phyloP scores from a whole-genome alignment of 1,140 invertebrate species.

The Philaenus spumarius region DNA sequence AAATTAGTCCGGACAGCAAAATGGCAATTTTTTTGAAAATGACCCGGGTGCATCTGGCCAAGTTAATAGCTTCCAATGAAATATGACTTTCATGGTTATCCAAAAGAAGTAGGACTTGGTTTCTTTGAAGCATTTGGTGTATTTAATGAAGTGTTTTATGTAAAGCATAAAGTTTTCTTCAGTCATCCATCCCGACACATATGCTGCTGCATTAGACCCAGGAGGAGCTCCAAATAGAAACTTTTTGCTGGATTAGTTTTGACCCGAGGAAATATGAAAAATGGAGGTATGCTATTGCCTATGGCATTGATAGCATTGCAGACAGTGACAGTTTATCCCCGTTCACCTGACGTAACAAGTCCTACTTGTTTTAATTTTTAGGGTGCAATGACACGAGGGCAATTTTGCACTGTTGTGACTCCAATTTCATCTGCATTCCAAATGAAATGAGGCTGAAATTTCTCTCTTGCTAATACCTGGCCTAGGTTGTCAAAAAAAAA shows the following conservation, averaged over 20 bases:
- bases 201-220: too few species aligned
- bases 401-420: conserved; percentile 41
- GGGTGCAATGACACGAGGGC: conserved; percentile 35
- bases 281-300: conserved; percentile 32
- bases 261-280: conserved; percentile 33
- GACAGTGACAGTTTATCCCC: conserved; percentile 38
- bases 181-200: too few species aligned
- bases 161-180: conserved; percentile 23
- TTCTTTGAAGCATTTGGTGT: too few species aligned
- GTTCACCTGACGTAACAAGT: conserved; percentile 39
- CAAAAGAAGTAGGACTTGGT: background rate
- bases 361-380: conserved; percentile 35
- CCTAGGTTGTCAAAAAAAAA: too few species aligned
- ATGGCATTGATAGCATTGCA: conserved; percentile 30
- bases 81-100: too few species aligned
- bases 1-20: too few species aligned
- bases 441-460: conserved; percentile 30
- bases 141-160: conserved; percentile 28
- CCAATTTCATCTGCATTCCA: conserved; percentile 43
- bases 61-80: too few species aligned
- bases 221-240: too few species aligned
- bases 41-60: background rate
- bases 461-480: conserved; percentile 30
- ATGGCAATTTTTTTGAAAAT: too few species aligned
- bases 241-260: conserved; percentile 27